phyloP scores from a whole-genome alignment of 1,140 invertebrate species.

The Mactra quadrangularis region DNA sequence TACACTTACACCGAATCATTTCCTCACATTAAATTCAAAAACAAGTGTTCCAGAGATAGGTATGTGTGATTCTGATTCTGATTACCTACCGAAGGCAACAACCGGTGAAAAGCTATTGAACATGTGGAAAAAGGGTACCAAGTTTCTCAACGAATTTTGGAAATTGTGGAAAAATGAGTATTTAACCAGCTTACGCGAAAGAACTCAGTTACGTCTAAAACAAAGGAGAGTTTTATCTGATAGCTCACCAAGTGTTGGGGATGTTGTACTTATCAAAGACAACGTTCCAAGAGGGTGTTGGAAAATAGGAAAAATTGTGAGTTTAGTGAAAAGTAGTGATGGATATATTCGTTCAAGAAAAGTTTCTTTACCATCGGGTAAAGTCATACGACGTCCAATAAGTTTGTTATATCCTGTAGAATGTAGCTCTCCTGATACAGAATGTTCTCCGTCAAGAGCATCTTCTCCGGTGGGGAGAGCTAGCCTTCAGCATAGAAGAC shows the following conservation, averaged over 20 bases:
- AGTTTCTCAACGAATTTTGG: slow-evolving; percentile 15
- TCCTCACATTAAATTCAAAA: no score
- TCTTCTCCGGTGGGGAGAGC: no score
- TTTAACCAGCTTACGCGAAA: slow-evolving; percentile 36
- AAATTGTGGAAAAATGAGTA: slow-evolving; percentile 47
- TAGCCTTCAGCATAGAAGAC: no score
- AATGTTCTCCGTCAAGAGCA: no score
- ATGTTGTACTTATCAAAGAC: slow-evolving; percentile 33
- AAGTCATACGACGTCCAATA: slow-evolving; percentile 5
- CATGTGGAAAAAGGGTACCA: slow-evolving; percentile 54
- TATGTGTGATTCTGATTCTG: no score
- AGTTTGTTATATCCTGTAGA: slow-evolving; percentile 27
- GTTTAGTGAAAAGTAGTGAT: slow-evolving; percentile 2
- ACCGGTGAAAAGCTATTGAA: slow-evolving; percentile 8
- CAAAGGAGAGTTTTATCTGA: neutral
- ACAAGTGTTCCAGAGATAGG: no score
- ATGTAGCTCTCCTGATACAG: no score
- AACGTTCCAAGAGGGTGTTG: slow-evolving; percentile 26
- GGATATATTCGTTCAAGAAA: neutral
- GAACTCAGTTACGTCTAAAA: slow-evolving; percentile 7
- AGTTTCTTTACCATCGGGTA: neutral
- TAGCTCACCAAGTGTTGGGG: neutral
- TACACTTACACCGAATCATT: no score
- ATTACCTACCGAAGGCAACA: neutral
- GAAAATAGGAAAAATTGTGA: slow-evolving; percentile 33